Base-by-base conservation (phyloP, 2,888 invertebrate genomes). In the Trachelus troglodyta region DNA sequence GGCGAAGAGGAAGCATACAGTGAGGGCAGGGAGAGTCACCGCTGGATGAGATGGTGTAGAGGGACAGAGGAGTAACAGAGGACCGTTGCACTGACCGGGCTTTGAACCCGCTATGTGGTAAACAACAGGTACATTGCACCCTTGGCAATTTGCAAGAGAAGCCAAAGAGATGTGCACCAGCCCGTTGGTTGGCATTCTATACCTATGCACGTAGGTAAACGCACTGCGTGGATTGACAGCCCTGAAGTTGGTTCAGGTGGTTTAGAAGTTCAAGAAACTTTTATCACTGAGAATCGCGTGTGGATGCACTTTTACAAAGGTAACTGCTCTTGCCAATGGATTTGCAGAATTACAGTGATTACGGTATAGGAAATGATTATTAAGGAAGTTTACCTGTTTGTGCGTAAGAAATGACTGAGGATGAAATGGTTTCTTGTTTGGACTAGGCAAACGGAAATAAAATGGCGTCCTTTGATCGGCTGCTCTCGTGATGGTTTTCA, bases 101-200 rank as follows among this genome's bases (percentile, higher is more conserved):
- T 91, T 91, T 91, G 91, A 91, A 90, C 91, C 88, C 89, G 83
- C 83, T 86, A 80, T 84, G 88, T 88, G 87, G 90, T 91, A 91
- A 91, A 91, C 91, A 91, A 89, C 90, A 90, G 89, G 91, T 90
- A 90, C 91, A 85, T 89, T 90, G 90, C 90, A 89, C 89, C 87
- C 88, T 81, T 82, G 79, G 84, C 87, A 87, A 89, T 89, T 90
- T 89, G 86, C 87, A 87, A 86, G 87, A 85, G 56, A 56, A 56
- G 80, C 80, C 83, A 69, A 80, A 79, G 80, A 75, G 56, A 56
- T 56, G 23, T 56, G 23, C 56, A 23, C 56, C 56, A 23, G 56
- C 56, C 23, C 56, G 56, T 56, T 56, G 56, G 23, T 56, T 15
- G 9, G 9, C 9, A 23, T 56, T 56, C 56, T 56, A 23, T 2